Conservation (phyloP, 2,113 vertebrate genomes). For the Argyrosomus japonicus region DNA sequence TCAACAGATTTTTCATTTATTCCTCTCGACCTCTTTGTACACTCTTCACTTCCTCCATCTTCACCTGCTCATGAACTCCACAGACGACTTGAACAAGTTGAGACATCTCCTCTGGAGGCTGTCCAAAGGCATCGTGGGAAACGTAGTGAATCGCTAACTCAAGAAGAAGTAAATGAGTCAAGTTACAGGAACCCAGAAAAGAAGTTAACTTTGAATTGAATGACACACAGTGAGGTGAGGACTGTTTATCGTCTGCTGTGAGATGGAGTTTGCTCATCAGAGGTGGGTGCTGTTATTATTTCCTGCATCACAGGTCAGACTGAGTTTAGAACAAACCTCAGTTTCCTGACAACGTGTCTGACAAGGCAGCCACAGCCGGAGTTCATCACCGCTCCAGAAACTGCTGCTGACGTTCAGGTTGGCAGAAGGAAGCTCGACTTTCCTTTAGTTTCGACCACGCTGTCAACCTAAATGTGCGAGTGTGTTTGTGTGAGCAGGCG, state of each 20-base stretch:
- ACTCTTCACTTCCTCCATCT: no score
- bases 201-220: not conserved
- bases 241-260: not conserved
- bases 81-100: not conserved
- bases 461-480: not conserved
- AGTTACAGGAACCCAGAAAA: no score
- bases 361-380: not conserved
- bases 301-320: not conserved
- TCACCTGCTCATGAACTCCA: not conserved
- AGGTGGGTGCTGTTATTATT: not conserved
- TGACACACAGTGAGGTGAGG: not conserved
- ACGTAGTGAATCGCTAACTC: not conserved
- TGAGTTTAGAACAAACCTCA: not conserved
- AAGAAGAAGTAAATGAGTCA: not conserved
- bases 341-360: not conserved
- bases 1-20: not conserved
- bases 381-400: not conserved
- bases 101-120: not conserved
- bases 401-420: not conserved
- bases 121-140: conserved; percentile 18
- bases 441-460: not conserved
- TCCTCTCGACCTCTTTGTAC: no score
- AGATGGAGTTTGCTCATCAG: not conserved
- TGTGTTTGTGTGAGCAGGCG: not conserved
- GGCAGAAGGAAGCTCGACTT: not conserved